Base-by-base conservation (phyloP, 2,888 invertebrate genomes). In the Thecocarcelia acutangulata region DNA sequence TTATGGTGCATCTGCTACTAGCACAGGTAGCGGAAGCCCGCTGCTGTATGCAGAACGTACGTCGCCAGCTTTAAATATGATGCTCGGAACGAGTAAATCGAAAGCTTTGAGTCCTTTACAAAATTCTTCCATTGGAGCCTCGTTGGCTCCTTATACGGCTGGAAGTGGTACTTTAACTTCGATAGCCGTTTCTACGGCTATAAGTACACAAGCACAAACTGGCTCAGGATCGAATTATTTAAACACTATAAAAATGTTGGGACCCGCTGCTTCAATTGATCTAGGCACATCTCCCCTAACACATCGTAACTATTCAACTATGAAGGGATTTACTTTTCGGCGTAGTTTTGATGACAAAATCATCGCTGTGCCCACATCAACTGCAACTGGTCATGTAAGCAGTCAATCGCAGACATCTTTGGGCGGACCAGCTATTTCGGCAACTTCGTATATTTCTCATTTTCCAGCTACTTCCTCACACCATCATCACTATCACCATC, bases 331-430 rank as follows among this genome's bases (percentile, higher is more conserved):
- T 78, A 88, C 88, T 69, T 90, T 90, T 83, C 88, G 90, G 8
- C 87, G 90, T 58, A 90, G 90, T 81, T 90, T 90, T 73, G 90
- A 90, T 72, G 90, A 90, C 72, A 90, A 90, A 84, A 89, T 90
- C 78, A 89, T 89, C 42, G 86, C 85, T 76, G 77, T 80, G 52
- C 84, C 66, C 28, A 72, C 78, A 56, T 64, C 76, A 8, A 19
- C 66, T 15, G 70, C 44, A 3, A 63, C 48, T 48, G 73, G 63
- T 12, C 64, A 68, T 19, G 74, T 79, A 44, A 81, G 68, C 69
- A 82, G 78, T 33, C 86, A 61, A 83, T 82, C 82, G 33, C 82
- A 82, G 46, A 82, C 82, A 15, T 82, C 82, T 15, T 64, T 83
- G 42, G 82, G 82, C 5, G 82, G 74, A 85, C 75, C 84, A 46